These are phyloP conservation scores for Euborellia annulipes DNA, from an alignment of 1,140 invertebrate species.

Conservation along the genomic window DNA sequence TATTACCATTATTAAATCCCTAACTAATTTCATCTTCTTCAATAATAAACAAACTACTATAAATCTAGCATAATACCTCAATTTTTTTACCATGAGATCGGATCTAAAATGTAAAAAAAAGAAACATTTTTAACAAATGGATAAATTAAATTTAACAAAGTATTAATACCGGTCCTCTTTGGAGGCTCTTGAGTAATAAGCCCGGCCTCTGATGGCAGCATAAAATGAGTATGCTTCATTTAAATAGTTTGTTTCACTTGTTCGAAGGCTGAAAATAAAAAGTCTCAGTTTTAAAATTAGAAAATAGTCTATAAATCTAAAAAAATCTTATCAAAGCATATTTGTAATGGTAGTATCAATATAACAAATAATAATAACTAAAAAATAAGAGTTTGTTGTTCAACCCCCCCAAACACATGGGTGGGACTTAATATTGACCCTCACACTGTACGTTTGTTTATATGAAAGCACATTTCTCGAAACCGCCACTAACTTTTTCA, in stretches of 20 bases:
- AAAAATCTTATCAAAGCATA: too few species aligned
- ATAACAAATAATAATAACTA: too few species aligned
- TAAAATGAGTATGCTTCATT: constrained; percentile 95
- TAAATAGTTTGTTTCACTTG: constrained; percentile 90
- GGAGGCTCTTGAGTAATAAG: constrained; percentile 85
- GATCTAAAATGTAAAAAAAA: constrained; percentile 36
- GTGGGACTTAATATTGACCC: too few species aligned
- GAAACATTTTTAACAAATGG: neutral
- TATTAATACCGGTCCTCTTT: constrained; percentile 68
- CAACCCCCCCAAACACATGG: too few species aligned
- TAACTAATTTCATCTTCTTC: constrained; percentile 86
- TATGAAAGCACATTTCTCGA: too few species aligned
- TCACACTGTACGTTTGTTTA: too few species aligned
- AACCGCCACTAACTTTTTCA: too few species aligned
- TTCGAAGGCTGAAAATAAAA: constrained; percentile 53
- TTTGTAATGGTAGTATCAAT: too few species aligned
- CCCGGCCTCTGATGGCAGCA: constrained; percentile 80
- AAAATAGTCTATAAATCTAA: too few species aligned
- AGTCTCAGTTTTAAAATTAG: constrained; percentile 7
- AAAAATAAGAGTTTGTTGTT: too few species aligned
- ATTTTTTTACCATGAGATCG: constrained; percentile 94
- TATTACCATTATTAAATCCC: constrained; percentile 64
- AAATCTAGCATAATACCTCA: constrained; percentile 90
- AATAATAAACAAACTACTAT: constrained; percentile 90
- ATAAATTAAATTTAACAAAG: constrained; percentile 1